Conservation (phyloP, 2,888 invertebrate species). For the Lepidocyrtinus sp. region DNA sequence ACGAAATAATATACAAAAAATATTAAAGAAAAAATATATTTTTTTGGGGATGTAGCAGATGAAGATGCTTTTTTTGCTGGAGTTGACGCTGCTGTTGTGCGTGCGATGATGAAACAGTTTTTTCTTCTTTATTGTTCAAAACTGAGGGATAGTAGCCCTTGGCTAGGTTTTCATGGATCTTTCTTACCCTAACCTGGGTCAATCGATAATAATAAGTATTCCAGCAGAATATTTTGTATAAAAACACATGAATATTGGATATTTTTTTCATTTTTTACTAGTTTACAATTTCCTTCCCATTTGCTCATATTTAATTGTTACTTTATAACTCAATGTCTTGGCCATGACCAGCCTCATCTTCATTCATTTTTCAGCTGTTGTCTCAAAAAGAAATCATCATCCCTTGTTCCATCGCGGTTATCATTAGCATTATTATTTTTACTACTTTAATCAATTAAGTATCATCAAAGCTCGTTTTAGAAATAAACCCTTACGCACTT, state of each 20-base stretch:
- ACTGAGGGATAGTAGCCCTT: constrained; percentile 33
- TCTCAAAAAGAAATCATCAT: background rate
- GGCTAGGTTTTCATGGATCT: constrained; percentile 27
- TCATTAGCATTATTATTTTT: constrained; percentile 24
- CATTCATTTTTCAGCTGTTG: constrained; percentile 56
- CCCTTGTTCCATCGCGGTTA: constrained; percentile 16
- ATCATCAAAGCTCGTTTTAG: constrained; percentile 11
- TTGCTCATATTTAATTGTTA: constrained; percentile 16
- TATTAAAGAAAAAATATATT: background rate
- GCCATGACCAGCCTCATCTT: constrained; percentile 25
- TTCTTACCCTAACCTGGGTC: constrained; percentile 48
- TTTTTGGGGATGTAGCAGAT: background rate
- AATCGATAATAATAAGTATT: constrained; percentile 37
- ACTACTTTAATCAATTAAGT: constrained; percentile 12
- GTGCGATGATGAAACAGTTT: background rate
- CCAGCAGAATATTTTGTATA: constrained; percentile 1
- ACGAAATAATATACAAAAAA: background rate
- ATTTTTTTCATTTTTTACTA: constrained; percentile 5
- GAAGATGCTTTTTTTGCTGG: constrained; percentile 2
- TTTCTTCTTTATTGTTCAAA: background rate
- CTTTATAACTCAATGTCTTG: constrained; percentile 15
- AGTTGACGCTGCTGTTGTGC: constrained; percentile 10
- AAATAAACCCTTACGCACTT: background rate
- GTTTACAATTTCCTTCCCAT: constrained; percentile 24
- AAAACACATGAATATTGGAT: background rate